A percentile compares a stretch with the other conserved stretches of the same genome.
Evolutionary conservation across 2,113 vertebrate species (phyloP).

Genomic region (Passerina amoena): DNA sequence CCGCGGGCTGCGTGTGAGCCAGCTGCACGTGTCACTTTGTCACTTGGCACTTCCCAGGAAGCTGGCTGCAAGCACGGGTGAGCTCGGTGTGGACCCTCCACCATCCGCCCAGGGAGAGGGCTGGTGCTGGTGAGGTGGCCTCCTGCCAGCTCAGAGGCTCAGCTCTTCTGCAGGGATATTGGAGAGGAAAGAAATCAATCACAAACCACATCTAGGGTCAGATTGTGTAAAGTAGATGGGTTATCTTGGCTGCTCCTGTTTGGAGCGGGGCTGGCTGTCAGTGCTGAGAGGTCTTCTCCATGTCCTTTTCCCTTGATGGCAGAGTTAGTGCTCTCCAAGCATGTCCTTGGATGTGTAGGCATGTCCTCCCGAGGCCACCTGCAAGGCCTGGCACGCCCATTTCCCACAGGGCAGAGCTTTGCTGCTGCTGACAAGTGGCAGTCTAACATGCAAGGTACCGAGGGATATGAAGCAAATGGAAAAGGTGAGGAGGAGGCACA

Average conservation of each 20-base stretch:
- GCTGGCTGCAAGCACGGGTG: not conserved
- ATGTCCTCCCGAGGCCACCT: accelerated
- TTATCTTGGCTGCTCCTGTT: accelerated
- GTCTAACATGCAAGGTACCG: accelerated
- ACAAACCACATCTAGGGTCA: accelerated
- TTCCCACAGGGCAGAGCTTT: not conserved
- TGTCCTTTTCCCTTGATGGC: not conserved
- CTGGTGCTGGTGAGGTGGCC: accelerated
- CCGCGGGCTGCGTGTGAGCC: not conserved
- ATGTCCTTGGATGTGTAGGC: accelerated
- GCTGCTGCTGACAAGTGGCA: not conserved
- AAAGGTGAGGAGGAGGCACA: not conserved
- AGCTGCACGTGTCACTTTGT: not conserved
- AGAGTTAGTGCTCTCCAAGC: not conserved
- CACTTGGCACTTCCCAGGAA: not conserved
- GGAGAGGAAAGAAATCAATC: not conserved
- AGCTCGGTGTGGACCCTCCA: accelerated
- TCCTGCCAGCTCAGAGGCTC: not conserved
- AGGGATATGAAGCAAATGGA: not conserved
- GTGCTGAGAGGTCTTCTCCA: not conserved
- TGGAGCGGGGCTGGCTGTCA: not conserved
- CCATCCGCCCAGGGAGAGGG: accelerated
- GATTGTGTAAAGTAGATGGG: accelerated
- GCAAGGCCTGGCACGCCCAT: accelerated
- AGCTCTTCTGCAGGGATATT: accelerated